A percentile compares a stretch with the other conserved stretches of the same genome.
Conservation (phyloP, 2,797 vertebrate genomes). For the Vespertilio murinus region DNA sequence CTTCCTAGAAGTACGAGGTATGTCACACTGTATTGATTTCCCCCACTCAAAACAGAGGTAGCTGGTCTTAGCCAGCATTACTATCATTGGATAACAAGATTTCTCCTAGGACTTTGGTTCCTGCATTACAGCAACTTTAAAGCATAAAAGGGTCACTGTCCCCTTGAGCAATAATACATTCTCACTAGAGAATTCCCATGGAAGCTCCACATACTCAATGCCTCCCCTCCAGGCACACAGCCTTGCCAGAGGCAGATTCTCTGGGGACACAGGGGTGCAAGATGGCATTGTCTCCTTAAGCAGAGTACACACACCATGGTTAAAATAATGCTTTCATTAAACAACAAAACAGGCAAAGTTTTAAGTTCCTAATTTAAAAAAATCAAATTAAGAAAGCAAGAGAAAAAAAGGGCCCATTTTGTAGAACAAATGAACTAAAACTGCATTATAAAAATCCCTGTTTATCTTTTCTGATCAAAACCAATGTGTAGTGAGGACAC, state of each 20-base stretch:
- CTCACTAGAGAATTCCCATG: not conserved
- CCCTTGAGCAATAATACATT: not conserved
- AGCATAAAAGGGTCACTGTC: not conserved
- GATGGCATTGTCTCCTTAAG: not conserved
- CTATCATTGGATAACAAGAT: not conserved
- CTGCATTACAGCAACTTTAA: not conserved
- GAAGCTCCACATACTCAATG: not conserved
- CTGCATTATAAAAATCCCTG: not conserved
- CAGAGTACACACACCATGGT: not conserved
- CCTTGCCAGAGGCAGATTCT: not conserved
- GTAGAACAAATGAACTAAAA: not conserved
- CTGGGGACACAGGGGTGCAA: not conserved
- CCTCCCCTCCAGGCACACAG: not conserved
- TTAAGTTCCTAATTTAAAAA: not conserved
- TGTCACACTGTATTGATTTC: not conserved
- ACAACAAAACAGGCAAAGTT: not conserved
- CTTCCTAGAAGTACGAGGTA: not conserved
- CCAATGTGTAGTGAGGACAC: not conserved
- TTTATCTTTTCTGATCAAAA: conserved; percentile 22
- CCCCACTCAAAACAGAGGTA: not conserved
- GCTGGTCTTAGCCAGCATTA: not conserved
- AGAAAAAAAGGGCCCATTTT: not conserved
- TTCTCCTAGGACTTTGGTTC: not conserved
- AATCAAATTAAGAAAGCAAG: not conserved
- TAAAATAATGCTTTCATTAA: not conserved